Evolutionary conservation across 2,113 vertebrate species (phyloP).

Genomic region (Ammodytes dubius): DNA sequence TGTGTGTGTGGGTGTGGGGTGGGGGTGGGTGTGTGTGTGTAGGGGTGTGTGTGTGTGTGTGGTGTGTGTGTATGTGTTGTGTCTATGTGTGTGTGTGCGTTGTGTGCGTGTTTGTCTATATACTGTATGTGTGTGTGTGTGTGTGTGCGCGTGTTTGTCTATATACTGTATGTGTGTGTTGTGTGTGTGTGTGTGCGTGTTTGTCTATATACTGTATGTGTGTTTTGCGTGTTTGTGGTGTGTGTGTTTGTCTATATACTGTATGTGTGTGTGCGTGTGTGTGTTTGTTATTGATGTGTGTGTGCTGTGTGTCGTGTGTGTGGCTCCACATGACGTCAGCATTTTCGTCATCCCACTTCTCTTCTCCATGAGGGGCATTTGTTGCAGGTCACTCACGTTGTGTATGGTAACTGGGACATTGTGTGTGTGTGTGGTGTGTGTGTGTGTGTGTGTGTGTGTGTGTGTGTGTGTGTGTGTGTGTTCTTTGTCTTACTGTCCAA

Average conservation of each 20-base stretch:
- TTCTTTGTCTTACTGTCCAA: constrained; percentile 41
- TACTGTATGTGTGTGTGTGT: neutral
- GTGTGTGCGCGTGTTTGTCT: no score
- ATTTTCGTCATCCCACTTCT: constrained; percentile 48
- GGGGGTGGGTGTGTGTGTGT: neutral
- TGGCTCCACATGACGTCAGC: constrained; percentile 53
- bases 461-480: constrained; percentile 16
- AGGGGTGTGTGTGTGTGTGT: neutral
- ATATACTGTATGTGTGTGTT: no score
- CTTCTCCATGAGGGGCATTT: constrained; percentile 52
- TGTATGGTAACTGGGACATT: constrained; percentile 43
- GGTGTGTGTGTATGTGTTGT: neutral
- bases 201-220: no score
- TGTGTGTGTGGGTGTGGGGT: neutral
- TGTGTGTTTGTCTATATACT: no score
- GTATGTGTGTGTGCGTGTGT: neutral
- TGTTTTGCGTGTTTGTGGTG: no score
- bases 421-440: constrained; percentile 32
- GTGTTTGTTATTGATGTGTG: neutral
- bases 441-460: constrained; percentile 14
- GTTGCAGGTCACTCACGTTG: constrained; percentile 56
- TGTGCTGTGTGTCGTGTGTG: neutral
- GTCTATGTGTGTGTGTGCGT: neutral
- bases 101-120: no score
- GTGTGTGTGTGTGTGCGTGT: no score